Evolutionary conservation across 2,888 invertebrate species (phyloP), one percentile per base, ranked within the genome.

Genomic region (Amphiduros pacificus): DNA sequence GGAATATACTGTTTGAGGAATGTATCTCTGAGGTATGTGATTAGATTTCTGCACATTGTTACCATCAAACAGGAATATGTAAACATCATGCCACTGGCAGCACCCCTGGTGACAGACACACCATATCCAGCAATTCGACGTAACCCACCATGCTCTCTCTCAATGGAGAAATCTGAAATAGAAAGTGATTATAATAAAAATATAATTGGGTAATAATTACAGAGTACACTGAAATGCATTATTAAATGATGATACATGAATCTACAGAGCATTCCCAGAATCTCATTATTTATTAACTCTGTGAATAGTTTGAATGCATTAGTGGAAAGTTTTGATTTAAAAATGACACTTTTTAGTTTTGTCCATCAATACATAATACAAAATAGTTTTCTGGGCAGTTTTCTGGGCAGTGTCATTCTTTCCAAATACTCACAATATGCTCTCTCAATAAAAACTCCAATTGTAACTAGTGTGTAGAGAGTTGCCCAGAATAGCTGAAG

Each of bases 71-170:
- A 82, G 1, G 86, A 84, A 76, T 84, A 87, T 24, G 85, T 83
- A 72, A 87, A 87, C 87, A 87, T 87, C 84, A 87, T 85, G 4
- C 84, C 87, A 27, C 86, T 86, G 9, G 87, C 87, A 2, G 87
- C 85, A 36, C 87, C 87, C 70, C 87, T 77, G 1, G 87, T 86
- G n/a, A 87, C 72, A 1, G 86, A 84, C 6, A 87, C 85, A n/a
- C 87, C 87, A 70, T 84, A 84, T 9, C 87, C 87, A 29, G 86
- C 85, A 69, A 87, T 85, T 60, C 83, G 82, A 54, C 87, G 76
- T 24, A 87, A 75, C 17, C 87, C 87, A 6, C 82, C 77, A 73
- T 87, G 86, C 71, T 87, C 87, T 41, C 85, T 76, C 76, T 87
- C 85, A 17, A 86, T 79, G 4, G 85, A 82, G 75, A 85, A 86